Evolutionary conservation across 2,888 invertebrate species (phyloP), one percentile per base, ranked within the genome.

Genomic region (Nymphalis c-album): DNA sequence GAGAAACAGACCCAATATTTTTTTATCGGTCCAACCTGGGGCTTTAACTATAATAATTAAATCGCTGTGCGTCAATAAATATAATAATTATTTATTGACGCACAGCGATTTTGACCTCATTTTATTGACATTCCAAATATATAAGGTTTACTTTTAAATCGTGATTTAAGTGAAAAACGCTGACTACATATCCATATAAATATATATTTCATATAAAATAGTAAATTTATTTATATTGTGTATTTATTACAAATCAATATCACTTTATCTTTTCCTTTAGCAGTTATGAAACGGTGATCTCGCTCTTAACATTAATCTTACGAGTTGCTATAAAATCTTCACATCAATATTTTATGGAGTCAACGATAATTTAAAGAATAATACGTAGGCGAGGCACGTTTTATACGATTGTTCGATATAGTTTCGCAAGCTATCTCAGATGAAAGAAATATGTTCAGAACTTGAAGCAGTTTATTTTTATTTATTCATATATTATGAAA

Each of bases 271-370:
- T 55, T 31, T 55, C 53, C 53, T 17, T 55, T 55, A 22, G 60
- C 50, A 64, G 60, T 64, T 64, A 60, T 64, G 53, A 51, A 60
- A 60, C 45, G 60, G 53, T 51, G 46, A 59, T 64, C 60, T 51
- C 22, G 48, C 50, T 31, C 60, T 64, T 60, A 59, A 60, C 51
- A 60, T 64, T 64, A 64, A 64, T 60, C 60, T 64, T 64, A 64
- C 48, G 58, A 58, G 40, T 3, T 31, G 45, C 60, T 59, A 64
- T 64, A 64, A 64, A 64, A 64, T 64, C 60, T 64, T 64, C 51
- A 64, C 60, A 64, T 64, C 53, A 64, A 64, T 60, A 64, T 64
- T 64, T 64, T 64, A 64, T 64, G 46, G 48, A 46, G 53, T 46
- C 46, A 20, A 17, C n/a, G 64, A 60, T 65, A 60, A 64, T 64